Evolutionary conservation across 23 tunicate genomes (phyloP).

Genomic region (Clavelina lepadiformis): DNA sequence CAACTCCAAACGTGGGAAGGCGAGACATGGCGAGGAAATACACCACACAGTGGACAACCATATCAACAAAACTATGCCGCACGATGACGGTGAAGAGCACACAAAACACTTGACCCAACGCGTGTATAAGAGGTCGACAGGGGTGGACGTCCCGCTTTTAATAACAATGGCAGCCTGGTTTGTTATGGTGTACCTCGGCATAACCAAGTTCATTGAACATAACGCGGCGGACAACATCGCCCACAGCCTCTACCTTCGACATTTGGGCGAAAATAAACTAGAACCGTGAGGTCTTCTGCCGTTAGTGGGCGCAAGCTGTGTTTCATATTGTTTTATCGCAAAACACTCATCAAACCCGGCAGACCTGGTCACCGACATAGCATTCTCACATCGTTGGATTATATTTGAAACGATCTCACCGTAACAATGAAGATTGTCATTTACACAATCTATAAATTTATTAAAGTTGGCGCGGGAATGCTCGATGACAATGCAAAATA

Average conservation of each 20-base stretch:
- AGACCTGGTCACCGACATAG: too few relatives aligned
- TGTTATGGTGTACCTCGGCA: constrained; percentile 63
- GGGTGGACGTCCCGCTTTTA: constrained; percentile 38
- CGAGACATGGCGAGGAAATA: too few relatives aligned
- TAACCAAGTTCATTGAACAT: constrained; percentile 43
- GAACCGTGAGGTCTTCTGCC: neutral
- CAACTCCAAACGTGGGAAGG: too few relatives aligned
- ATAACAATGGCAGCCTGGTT: constrained; percentile 79
- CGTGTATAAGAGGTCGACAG: neutral
- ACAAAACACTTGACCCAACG: constrained; percentile 4
- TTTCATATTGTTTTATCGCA: too few relatives aligned
- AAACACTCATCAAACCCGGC: too few relatives aligned
- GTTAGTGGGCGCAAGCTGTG: constrained; percentile 4
- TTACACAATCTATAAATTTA: too few relatives aligned
- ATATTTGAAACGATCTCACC: too few relatives aligned
- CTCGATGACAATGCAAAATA: neutral
- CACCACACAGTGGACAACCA: constrained; percentile 13
- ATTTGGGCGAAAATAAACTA: neutral
- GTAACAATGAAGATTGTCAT: too few relatives aligned
- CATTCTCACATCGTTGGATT: too few relatives aligned
- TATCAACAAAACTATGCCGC: constrained; percentile 9
- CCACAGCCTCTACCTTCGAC: constrained; percentile 6
- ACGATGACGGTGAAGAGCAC: constrained; percentile 7
- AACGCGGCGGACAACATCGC: constrained; percentile 24
- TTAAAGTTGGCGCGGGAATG: too few relatives aligned